Percentiles rank a stretch among this genome's conserved stretches.
Evolutionary conservation across 2,113 vertebrate genomes (phyloP).

Genomic region (Notiomystis cincta): DNA sequence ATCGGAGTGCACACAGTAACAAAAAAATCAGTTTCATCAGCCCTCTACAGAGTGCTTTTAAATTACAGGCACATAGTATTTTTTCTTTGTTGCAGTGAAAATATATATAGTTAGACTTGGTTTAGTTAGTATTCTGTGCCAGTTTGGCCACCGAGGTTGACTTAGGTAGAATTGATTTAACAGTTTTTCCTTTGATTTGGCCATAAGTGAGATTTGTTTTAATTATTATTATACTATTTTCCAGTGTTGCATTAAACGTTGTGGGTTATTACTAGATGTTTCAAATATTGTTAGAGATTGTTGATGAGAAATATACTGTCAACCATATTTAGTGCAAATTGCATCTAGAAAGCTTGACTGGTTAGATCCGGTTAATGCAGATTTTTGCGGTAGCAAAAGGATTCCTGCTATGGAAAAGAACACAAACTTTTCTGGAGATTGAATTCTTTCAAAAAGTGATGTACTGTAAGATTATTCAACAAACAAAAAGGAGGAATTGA

Average conservation of each 20-base stretch:
- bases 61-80: slow-evolving; percentile 83
- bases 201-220: slow-evolving; percentile 52
- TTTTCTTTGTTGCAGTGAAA: slow-evolving; percentile 66
- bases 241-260: slow-evolving; percentile 58
- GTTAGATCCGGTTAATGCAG: slow-evolving; percentile 63
- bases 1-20: slow-evolving; percentile 63
- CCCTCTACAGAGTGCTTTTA: slow-evolving; percentile 72
- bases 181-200: slow-evolving; percentile 55
- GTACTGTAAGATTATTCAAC: slow-evolving; percentile 65
- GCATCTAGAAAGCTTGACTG: slow-evolving; percentile 69
- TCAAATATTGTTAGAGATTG: slow-evolving; percentile 49
- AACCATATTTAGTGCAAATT: slow-evolving; percentile 75
- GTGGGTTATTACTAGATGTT: slow-evolving; percentile 41
- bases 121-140: slow-evolving; percentile 69
- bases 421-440: slow-evolving; percentile 49
- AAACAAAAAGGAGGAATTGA: slow-evolving; percentile 62
- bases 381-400: slow-evolving; percentile 64
- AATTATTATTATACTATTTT: slow-evolving; percentile 56
- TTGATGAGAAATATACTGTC: slow-evolving; percentile 65
- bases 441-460: slow-evolving; percentile 64
- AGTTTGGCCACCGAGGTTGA: slow-evolving; percentile 53
- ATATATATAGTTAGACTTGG: slow-evolving; percentile 49
- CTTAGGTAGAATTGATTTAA: slow-evolving; percentile 63
- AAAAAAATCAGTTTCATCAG: slow-evolving; percentile 59
- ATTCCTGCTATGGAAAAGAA: slow-evolving; percentile 65